Evolutionary conservation across 2,113 vertebrate genomes (phyloP), one percentile per base, ranked within the genome.

Genomic region (Numenius arquata): DNA sequence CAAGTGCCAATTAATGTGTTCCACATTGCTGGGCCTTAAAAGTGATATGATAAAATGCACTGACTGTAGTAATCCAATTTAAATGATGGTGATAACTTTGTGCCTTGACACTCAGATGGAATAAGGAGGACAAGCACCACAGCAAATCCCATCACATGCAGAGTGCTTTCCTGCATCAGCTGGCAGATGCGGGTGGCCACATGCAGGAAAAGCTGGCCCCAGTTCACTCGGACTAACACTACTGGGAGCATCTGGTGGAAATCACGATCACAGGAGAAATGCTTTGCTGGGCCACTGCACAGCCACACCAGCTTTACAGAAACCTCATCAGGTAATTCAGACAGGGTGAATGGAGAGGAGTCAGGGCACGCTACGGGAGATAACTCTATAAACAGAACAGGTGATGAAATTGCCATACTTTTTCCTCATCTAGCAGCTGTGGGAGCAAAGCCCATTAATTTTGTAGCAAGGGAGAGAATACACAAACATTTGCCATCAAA

Each of bases 11-110:
- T 94, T 96, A 95, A 87, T 8, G n/a, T 40, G 59, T 88, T 94
- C 67, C 72, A 88, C 52, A 45, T 72, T 3, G 0, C 72, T 72
- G 68, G 40, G 4, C 52, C 63, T 71, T 72, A 65, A 14, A 81
- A 95, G 58, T n/a, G 45, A 71, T 52, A 63, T n/a, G 52, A 94
- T 94, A 93, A 96, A 94, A 92, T 22, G 48, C 79, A 72, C 32
- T 78, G 52, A 81, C 73, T 87, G 45, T 41, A 91, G 65, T 84
- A 96, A 95, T 92, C 40, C 73, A 68, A 61, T 89, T 90, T 93
- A 85, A 93, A 53, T 40, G 27, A 6, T 3, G 26, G 67, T 29
- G 72, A 74, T 76, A 77, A 63, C 43, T 88, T 73, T 30, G 4
- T 56, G 59, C 61, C 58, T 84, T 90, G 61, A 68, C 48, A 70